Percentiles rank a stretch among this genome's conserved stretches.
Evolutionary conservation across 1,140 invertebrate genomes (phyloP).

Genomic region (Mylabris phalerata): DNA sequence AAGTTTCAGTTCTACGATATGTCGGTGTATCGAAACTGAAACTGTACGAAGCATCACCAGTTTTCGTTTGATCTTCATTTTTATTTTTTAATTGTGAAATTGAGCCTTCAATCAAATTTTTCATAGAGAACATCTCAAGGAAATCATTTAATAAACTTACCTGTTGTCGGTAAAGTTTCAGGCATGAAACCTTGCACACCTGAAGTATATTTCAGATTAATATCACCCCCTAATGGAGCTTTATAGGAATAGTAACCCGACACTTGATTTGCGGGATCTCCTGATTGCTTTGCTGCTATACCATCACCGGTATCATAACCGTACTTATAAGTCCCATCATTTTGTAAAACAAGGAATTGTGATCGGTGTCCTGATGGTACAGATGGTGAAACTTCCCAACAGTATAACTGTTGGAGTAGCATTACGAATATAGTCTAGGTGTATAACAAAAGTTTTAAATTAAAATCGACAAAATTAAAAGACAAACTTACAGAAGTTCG

Average conservation of each 20-base stretch:
- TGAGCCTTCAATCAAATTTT: too few relatives aligned
- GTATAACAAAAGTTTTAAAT: too few relatives aligned
- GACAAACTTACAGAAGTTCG: too few relatives aligned
- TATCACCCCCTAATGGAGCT: slow-evolving; percentile 7
- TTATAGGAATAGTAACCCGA: slow-evolving; percentile 21
- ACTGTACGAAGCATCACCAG: slow-evolving; percentile 22
- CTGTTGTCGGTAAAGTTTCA: not conserved
- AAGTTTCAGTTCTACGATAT: slow-evolving; percentile 26
- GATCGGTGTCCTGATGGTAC: slow-evolving; percentile 22
- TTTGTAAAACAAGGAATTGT: slow-evolving; percentile 19
- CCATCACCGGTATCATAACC: slow-evolving; percentile 29
- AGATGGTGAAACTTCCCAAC: slow-evolving; percentile 15
- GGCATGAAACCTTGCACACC: slow-evolving; percentile 21
- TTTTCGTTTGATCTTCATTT: not conserved
- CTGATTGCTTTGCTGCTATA: slow-evolving; percentile 9
- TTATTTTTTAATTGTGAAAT: not conserved
- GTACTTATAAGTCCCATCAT: slow-evolving; percentile 24
- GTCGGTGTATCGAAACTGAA: slow-evolving; percentile 22
- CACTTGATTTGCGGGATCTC: slow-evolving; percentile 24
- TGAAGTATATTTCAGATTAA: slow-evolving; percentile 24
- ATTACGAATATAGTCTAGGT: too few relatives aligned
- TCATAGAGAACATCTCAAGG: too few relatives aligned
- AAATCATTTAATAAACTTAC: not conserved
- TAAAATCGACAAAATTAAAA: too few relatives aligned
- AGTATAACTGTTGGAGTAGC: too few relatives aligned